Evolutionary conservation across 2,797 vertebrate species (phyloP), one percentile per base, ranked within the genome.

Genomic region (Epinephelus awoara): DNA sequence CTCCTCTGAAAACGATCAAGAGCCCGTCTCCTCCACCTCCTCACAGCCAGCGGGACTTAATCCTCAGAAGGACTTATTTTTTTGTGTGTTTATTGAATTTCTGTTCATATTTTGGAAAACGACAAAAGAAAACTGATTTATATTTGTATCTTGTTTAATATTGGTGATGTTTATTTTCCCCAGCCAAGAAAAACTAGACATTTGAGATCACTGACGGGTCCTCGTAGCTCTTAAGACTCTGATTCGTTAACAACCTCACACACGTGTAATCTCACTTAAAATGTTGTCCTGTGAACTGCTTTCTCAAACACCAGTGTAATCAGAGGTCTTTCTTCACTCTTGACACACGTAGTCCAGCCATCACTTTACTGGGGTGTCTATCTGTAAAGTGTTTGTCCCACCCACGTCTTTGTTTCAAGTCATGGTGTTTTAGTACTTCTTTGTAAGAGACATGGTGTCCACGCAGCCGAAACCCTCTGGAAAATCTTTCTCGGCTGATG

Each of bases 71-170:
- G 78, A 91, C 77, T 79, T 23, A 23, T 23, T 87, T 83, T 7
- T 49, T 49, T 91, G 88, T 90, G 77, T 87, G 75, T 85, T 42
- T 85, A 79, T 84, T 85, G 59, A 90, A 87, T 94, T 93, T 95
- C 49, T 94, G 93, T 94, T 95, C 78, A 90, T 94, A 94, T 94
- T 95, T 95, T 92, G 83, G 64, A 77, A 85, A 88, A 85, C 57
- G 11, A 75, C 59, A 73, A 89, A 87, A 89, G 85, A 93, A 93
- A 95, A 93, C 84, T 66, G 92, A 93, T 96, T 94, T 96, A 96
- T 96, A 96, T 96, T 96, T 96, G 91, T 96, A 96, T 94, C 80
- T 85, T 89, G 84, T 93, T 95, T 93, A 92, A 91, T 93, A 93
- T 88, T 76, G 73, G 69, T 93, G 78, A 84, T 61, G 34, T 85